Base-by-base conservation (phyloP, 2,888 invertebrate genomes). In the Nomada fabriciana region DNA sequence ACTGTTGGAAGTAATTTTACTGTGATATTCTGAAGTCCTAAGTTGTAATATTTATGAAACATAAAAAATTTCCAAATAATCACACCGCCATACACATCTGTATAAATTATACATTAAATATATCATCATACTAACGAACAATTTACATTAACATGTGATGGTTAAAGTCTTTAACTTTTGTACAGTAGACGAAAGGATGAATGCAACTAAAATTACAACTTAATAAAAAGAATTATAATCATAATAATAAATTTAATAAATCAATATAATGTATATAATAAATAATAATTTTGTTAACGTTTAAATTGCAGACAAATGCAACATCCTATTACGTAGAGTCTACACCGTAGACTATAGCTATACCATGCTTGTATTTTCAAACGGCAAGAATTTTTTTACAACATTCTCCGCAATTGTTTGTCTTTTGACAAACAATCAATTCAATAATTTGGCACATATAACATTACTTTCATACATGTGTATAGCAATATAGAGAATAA, bases 371-470 rank as follows among this genome's bases (percentile, higher is more conserved):
- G 9, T 79, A 79, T 29, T 72, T 55, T 65, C 42, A 64, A 73
- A 60, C 25, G 20, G 47, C 52, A 72, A 61, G 52, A 20, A 15
- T 68, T 23, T 42, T 20, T 10, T 47, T n/a, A 36, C 11, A 52
- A 52, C 42, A 36, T 36, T 60, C 11, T 10, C 50, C 42, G 52
- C 25, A 23, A 64, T 47, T 42, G 25, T 36, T 80, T 69, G 50
- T 50, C 52, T 59, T 79, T 63, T 63, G 59, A 53, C 15, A 43
- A 55, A 72, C 15, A 50, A 68, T 60, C 42, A 68, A 29, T 67
- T 80, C 11, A 47, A 71, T 23, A 72, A n/a, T 82, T 82, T 82
- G 82, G 82, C 82, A 82, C 82, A 59, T 61, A 20, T 69, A 76
- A 59, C 25, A 59, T 76, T 23, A 42, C 43, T 43, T 70, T 70